Conservation (phyloP, 2,888 invertebrate genomes). For the Melieria omissa region DNA sequence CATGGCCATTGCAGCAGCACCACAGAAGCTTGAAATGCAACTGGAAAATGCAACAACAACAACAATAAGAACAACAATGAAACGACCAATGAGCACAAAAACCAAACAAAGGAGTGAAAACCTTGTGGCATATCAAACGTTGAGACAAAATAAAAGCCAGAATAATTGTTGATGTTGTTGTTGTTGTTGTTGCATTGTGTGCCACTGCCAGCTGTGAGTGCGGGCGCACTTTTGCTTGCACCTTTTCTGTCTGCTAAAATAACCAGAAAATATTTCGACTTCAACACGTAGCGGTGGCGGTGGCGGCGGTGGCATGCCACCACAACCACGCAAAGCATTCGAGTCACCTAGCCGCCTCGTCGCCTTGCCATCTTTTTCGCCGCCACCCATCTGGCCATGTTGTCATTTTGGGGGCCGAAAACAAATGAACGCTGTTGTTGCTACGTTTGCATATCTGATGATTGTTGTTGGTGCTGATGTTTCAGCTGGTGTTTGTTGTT, state of each 20-base stretch:
- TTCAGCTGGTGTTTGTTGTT: background rate
- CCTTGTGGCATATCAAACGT: no score
- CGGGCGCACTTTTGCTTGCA: background rate
- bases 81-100: background rate
- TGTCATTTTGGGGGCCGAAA: no score
- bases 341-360: no score
- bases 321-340: no score
- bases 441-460: background rate
- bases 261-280: conserved; percentile 13
- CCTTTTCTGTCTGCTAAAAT: background rate
- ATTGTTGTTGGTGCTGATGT: background rate
- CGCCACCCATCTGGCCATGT: no score
- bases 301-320: no score
- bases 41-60: conserved; percentile 3
- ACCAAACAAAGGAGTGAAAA: no score
- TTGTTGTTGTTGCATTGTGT: no score
- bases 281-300: background rate
- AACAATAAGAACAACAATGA: background rate
- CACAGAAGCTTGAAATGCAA: background rate
- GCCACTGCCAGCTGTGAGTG: no score
- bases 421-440: background rate
- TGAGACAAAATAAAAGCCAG: no score
- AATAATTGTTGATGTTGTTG: no score
- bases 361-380: no score
- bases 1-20: background rate